Percentiles rank a stretch among this genome's conserved stretches.
phyloP scores from a whole-genome alignment of 2,797 vertebrate genomes.

The Sebastes ruberrimus region DNA sequence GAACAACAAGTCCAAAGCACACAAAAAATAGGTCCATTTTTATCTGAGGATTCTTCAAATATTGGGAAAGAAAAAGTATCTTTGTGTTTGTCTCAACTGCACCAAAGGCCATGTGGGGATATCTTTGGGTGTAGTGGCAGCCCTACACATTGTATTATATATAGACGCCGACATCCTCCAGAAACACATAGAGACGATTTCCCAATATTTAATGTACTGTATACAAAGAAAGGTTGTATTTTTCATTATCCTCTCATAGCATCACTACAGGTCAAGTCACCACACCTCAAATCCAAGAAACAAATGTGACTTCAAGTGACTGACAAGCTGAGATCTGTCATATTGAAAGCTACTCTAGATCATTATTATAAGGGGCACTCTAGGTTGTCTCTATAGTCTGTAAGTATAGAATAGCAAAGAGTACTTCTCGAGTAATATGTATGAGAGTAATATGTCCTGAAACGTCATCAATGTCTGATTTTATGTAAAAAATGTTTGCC shows the following conservation, averaged over 20 bases:
- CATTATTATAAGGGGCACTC: background rate
- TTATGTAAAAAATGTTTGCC: background rate
- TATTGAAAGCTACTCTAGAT: background rate
- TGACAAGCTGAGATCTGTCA: background rate
- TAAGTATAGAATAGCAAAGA: background rate
- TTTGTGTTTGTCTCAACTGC: conserved; percentile 10
- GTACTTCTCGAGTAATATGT: background rate
- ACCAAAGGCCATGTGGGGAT: background rate
- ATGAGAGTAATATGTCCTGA: background rate
- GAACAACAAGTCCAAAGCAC: conserved; percentile 1
- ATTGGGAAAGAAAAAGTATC: background rate
- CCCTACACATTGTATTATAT: background rate
- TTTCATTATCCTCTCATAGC: background rate
- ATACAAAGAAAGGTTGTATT: background rate
- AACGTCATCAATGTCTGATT: background rate
- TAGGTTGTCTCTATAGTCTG: background rate
- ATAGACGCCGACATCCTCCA: background rate
- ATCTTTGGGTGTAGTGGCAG: no score
- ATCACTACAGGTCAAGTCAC: background rate
- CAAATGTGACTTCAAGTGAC: background rate
- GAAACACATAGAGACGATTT: background rate
- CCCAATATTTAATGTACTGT: background rate
- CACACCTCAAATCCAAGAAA: background rate
- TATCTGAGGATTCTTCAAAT: conserved; percentile 7
- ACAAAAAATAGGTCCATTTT: background rate